Conservation (phyloP, 1,140 invertebrate species). For the Saccostrea echinata region DNA sequence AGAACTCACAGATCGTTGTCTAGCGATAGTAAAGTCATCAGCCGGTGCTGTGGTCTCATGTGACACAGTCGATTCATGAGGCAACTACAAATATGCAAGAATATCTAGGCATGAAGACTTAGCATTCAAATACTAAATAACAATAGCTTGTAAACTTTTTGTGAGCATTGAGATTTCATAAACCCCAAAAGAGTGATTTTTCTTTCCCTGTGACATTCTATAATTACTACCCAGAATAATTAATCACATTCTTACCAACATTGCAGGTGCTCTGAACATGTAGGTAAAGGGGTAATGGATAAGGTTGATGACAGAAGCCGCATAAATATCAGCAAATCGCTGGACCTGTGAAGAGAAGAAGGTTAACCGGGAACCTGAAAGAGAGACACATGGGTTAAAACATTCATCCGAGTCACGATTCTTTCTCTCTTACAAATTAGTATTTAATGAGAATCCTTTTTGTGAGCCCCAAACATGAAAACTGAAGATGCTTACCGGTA, state of each 20-base stretch:
- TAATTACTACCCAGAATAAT: not conserved
- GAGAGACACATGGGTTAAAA: not conserved
- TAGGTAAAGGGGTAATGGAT: constrained; percentile 99
- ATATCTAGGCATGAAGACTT: not conserved
- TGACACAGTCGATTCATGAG: constrained; percentile 98
- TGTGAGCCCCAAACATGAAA: too few relatives aligned
- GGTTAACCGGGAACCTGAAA: constrained; percentile 95
- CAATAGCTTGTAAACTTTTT: not conserved
- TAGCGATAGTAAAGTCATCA: constrained; percentile 15
- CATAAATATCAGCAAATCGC: constrained; percentile 98
- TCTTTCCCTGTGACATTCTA: not conserved
- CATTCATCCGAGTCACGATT: too few relatives aligned
- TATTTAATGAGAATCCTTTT: too few relatives aligned
- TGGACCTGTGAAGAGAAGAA: constrained; percentile 96
- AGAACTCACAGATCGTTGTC: constrained; percentile 23
- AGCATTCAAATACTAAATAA: not conserved
- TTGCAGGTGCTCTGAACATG: constrained; percentile 81
- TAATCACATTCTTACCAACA: constrained; percentile 74
- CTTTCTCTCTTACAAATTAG: too few relatives aligned
- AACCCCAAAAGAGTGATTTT: too few relatives aligned
- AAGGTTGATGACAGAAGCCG: constrained; percentile 95
- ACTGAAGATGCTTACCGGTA: too few relatives aligned
- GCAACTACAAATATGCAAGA: constrained; percentile 85
- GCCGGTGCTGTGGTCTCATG: constrained; percentile 81
- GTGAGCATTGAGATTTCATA: not conserved